Evolutionary conservation across 1,140 invertebrate species (phyloP).

Genomic region (Callitettix versicolor): DNA sequence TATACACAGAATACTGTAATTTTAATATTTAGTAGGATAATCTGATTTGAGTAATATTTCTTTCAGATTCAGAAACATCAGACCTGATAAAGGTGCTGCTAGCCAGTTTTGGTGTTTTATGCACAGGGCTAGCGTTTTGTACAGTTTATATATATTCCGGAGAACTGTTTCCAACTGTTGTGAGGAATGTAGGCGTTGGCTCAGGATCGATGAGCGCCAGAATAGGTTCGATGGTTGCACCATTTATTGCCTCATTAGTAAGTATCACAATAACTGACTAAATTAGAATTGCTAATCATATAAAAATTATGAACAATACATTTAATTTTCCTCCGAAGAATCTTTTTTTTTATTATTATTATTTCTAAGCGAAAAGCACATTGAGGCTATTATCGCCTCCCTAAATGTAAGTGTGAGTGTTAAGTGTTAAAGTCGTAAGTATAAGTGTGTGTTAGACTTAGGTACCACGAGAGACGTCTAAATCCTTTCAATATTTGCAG

Average conservation of each 20-base stretch:
- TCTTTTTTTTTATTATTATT: not conserved
- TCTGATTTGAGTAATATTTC: too few species aligned
- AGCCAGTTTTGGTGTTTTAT: constrained; percentile 71
- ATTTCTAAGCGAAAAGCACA: too few species aligned
- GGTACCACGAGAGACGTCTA: too few species aligned
- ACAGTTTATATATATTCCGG: constrained; percentile 71
- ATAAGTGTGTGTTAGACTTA: too few species aligned
- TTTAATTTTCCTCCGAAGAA: not conserved
- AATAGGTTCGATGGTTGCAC: constrained; percentile 64
- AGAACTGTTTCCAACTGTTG: constrained; percentile 74
- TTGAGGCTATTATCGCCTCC: too few species aligned
- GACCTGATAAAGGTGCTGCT: constrained; percentile 33
- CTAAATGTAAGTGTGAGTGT: too few species aligned
- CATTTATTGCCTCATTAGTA: constrained; percentile 54
- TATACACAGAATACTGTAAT: too few species aligned
- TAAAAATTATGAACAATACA: not conserved
- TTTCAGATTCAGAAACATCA: constrained; percentile 3
- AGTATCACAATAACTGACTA: constrained; percentile 17
- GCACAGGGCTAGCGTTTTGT: constrained; percentile 70
- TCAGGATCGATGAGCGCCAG: constrained; percentile 64
- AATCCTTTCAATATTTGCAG: too few species aligned
- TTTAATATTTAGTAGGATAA: too few species aligned
- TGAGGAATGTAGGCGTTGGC: constrained; percentile 67
- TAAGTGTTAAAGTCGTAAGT: too few species aligned
- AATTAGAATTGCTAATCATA: not conserved